Evolutionary conservation across 2,888 invertebrate genomes (phyloP).

Genomic region (Diachrysia chrysitis): DNA sequence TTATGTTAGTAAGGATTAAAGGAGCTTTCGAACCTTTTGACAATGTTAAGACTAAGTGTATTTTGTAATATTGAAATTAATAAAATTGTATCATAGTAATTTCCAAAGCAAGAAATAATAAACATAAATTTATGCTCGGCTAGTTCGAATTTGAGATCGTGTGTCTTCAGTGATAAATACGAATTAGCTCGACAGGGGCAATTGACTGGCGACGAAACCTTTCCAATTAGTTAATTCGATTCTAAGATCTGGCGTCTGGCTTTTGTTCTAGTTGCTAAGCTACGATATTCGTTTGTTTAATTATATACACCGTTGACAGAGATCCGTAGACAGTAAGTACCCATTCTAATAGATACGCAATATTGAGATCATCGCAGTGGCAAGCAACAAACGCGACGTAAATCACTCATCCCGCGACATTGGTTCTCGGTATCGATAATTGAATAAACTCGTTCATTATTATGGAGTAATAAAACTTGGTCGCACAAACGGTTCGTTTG

Average conservation of each 20-base stretch:
- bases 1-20: too few species aligned
- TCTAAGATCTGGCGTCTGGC: slow-evolving; percentile 58
- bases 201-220: slow-evolving; percentile 80
- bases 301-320: slow-evolving; percentile 35
- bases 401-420: slow-evolving; percentile 82
- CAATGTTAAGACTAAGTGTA: too few species aligned
- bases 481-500: slow-evolving; percentile 81
- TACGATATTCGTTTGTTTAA: slow-evolving; percentile 32
- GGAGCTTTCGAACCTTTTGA: too few species aligned
- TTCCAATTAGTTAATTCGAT: slow-evolving; percentile 80
- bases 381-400: slow-evolving; percentile 64
- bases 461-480: slow-evolving; percentile 79
- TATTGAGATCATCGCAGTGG: slow-evolving; percentile 63
- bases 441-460: slow-evolving; percentile 87
- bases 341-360: slow-evolving; percentile 37
- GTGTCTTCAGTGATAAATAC: slow-evolving; percentile 72
- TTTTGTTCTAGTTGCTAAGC: slow-evolving; percentile 62
- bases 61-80: too few species aligned
- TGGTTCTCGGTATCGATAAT: slow-evolving; percentile 84
- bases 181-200: slow-evolving; percentile 75
- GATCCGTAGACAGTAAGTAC: slow-evolving; percentile 41
- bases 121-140: neutral
- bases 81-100: too few species aligned
- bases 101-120: neutral
- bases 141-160: slow-evolving; percentile 54